These are phyloP conservation scores for Sicus ferrugineus DNA, from an alignment of 2,888 invertebrate genomes.

Conservation along the genomic window DNA sequence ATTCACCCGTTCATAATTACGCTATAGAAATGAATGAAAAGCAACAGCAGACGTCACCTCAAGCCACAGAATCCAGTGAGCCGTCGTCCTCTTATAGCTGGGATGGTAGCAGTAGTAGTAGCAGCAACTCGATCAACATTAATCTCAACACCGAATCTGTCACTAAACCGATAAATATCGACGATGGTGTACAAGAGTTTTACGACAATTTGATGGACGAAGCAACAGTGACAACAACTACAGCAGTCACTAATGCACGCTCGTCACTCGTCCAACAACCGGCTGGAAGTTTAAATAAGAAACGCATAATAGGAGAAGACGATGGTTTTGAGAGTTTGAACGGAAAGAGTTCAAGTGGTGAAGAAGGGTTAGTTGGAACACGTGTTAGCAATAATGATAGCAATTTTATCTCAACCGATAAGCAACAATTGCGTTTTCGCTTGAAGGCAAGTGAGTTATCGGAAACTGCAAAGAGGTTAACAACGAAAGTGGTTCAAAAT, in stretches of 20 bases:
- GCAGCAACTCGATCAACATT: slow-evolving; percentile 1
- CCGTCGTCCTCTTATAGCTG: slow-evolving; percentile 37
- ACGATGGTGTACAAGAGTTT: slow-evolving; percentile 47
- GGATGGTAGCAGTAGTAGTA: slow-evolving; percentile 24
- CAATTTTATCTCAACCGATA: slow-evolving; percentile 21
- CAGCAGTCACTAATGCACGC: not conserved
- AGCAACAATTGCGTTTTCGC: slow-evolving; percentile 54
- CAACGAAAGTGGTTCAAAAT: not conserved
- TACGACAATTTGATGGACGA: slow-evolving; percentile 46
- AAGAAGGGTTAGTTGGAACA: slow-evolving; percentile 55
- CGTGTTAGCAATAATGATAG: not conserved
- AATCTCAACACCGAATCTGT: not conserved
- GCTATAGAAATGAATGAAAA: slow-evolving; percentile 53
- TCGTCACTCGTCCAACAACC: not conserved
- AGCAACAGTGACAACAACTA: slow-evolving; percentile 26
- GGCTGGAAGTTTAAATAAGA: slow-evolving; percentile 36
- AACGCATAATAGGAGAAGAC: slow-evolving; percentile 68
- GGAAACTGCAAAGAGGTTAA: not conserved
- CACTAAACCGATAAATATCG: slow-evolving; percentile 40
- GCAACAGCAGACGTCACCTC: slow-evolving; percentile 52
- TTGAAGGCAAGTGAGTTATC: slow-evolving; percentile 43
- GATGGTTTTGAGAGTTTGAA: slow-evolving; percentile 88
- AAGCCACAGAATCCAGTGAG: slow-evolving; percentile 40
- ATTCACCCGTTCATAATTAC: slow-evolving; percentile 61
- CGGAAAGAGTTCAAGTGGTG: slow-evolving; percentile 78